phyloP scores from a whole-genome alignment of 2,797 vertebrate genomes.

The Strix occidentalis region DNA sequence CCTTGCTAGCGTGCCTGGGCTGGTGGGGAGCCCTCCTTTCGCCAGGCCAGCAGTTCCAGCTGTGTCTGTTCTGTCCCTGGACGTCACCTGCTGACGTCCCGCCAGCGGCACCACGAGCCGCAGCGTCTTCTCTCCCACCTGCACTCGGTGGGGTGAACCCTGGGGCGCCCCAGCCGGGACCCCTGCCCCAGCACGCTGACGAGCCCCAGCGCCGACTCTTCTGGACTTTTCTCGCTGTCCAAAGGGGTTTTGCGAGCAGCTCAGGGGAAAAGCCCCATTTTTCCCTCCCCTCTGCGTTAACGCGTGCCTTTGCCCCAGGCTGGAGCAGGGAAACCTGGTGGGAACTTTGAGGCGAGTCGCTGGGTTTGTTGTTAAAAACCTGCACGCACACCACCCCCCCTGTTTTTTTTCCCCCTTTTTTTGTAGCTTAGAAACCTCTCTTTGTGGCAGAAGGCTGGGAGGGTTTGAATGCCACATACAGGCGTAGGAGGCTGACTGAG shows the following conservation, averaged over 20 bases:
- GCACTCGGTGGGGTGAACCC: background rate
- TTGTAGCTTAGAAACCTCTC: slow-evolving; percentile 58
- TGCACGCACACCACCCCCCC: background rate
- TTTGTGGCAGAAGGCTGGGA: slow-evolving; percentile 61
- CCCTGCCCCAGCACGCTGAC: fast-evolving
- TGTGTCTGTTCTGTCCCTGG: background rate
- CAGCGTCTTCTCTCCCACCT: background rate
- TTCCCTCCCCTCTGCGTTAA: background rate
- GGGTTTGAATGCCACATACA: slow-evolving; percentile 52
- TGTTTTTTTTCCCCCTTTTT: background rate
- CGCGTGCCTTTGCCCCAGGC: background rate
- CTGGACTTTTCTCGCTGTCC: background rate
- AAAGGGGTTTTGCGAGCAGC: background rate
- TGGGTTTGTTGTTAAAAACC: slow-evolving; percentile 27
- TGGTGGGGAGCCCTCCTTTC: background rate
- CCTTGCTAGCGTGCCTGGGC: background rate
- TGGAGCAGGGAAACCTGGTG: background rate
- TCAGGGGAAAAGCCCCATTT: fast-evolving
- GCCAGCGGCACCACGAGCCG: fast-evolving
- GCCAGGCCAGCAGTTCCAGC: background rate
- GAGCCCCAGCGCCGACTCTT: background rate
- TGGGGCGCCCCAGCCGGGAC: background rate
- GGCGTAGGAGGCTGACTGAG: slow-evolving; percentile 61
- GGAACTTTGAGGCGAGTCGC: background rate
- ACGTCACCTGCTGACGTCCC: background rate